Evolutionary conservation across 2,797 vertebrate species (phyloP), one percentile per base, ranked within the genome.

Genomic region (Gadopsis marmoratus): DNA sequence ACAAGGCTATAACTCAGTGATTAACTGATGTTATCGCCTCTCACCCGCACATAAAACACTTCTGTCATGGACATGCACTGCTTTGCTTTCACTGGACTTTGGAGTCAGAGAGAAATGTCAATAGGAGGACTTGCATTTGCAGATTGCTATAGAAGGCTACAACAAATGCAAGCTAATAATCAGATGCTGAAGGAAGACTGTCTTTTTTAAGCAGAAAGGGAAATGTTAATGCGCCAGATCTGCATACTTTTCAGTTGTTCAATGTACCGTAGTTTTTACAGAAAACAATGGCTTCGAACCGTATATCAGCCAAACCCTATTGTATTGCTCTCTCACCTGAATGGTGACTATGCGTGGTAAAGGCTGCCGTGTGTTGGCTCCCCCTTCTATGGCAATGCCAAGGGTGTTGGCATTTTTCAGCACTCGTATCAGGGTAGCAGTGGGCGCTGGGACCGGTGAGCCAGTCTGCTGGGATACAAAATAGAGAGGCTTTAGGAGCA

Each of bases 301-400:
- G 50, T 23, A 41, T 29, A 51, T 41, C n/a, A 45, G 23, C 10
- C 23, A 33, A 14, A 33, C 29, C 10, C 5, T 26, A 3, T 12
- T 58, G 5, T 48, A 11, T 51, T 0, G 0, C 13, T 47, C 2
- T 55, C 89, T 80, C 92, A 98, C 98, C 97, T 99, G 97, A 86
- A 99, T 97, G 23, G 97, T 98, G 76, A 98, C 96, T 1, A 99
- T 98, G 82, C 98, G 96, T 9, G 98, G 98, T 91, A 99, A 87
- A 0, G 97, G 97, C 89, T 98, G 97, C 17, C 97, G 96, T 0
- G 97, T 97, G 89, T 98, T 98, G 4, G 97, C 98, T 10, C 98
- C 98, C 0, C 97, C 98, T 88, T 99, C 97, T 3, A 99, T 97
- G 86, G 97, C 97, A 0, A 99, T 98, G 50, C 98, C 97, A 79